Base-by-base conservation (phyloP, 1,140 invertebrate species). In the Drosophila sechellia region DNA sequence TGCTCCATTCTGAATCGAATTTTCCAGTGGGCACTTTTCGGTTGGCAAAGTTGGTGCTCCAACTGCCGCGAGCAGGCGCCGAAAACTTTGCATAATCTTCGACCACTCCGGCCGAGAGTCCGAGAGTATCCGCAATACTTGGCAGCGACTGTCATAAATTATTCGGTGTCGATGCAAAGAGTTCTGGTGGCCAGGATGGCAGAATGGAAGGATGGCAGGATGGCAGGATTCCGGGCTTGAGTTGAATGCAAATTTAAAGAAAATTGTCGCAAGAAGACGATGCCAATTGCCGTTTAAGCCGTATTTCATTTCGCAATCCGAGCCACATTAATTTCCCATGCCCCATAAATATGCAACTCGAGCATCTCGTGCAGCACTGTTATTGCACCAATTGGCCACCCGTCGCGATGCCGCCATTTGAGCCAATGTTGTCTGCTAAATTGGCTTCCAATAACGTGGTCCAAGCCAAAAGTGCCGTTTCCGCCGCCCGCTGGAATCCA, bases 301-400 rank as follows among this genome's bases (percentile, higher is more conserved):
- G 39, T 42, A 40, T 45, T 31, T 40, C 34, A 25, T 8, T 25
- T 34, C 40, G 66, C 61, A 31, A 80, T 60, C 70, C 63, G 61
- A 76, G 77, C 58, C 63, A 64, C 71, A 81, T 81, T 69, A 85
- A 86, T 84, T 68, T 69, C 68, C 50, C 10, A 69, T 40, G 43
- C 40, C 39, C 81, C 68, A 84, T 86, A 86, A 84, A 84, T 86
- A 86, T 86, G 77, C 72, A 81, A 86, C 63, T 55, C 61, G 73
- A 84, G 55, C 56, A 43, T 48, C 40, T 35, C 42, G 64, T 43
- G 37, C 15, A 40, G 68, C 68, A 77, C 50, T 77, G 72, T 58
- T 70, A 64, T 77, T 65, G 77, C 72, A 85, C 81, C 80, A 84
- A 84, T 84, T 84, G 81, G 57, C 39, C 17, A 20, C 57, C 60